Conservation (phyloP, 2,113 vertebrate genomes). For the Stictonetta naevosa region DNA sequence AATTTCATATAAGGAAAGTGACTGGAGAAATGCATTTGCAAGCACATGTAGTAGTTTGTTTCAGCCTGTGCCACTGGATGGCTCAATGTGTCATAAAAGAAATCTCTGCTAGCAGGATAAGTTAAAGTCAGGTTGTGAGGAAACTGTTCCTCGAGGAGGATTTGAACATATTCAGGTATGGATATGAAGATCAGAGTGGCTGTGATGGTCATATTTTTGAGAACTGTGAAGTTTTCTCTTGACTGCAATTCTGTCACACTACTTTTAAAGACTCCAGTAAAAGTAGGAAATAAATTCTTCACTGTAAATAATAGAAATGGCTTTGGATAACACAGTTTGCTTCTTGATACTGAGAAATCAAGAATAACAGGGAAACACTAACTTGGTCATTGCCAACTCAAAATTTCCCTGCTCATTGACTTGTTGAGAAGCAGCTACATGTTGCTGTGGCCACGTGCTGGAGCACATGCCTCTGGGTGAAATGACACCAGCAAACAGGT, state of each 20-base stretch:
- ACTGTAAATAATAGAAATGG: background rate
- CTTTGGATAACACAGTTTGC: background rate
- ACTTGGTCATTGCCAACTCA: background rate
- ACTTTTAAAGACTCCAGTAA: background rate
- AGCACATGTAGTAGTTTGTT: conserved; percentile 3
- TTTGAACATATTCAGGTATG: background rate
- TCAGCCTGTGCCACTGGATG: conserved; percentile 62
- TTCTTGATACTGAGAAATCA: background rate
- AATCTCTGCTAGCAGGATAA: background rate
- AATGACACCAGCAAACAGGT: background rate
- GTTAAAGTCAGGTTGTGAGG: background rate
- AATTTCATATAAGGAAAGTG: background rate
- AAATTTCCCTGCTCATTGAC: background rate
- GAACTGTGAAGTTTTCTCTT: background rate
- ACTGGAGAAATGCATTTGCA: background rate
- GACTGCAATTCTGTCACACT: background rate
- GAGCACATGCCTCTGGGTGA: background rate
- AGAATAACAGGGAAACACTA: background rate
- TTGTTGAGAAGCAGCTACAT: background rate
- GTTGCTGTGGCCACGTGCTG: background rate
- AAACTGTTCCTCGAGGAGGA: background rate
- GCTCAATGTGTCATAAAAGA: conserved; percentile 51
- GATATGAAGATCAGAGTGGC: background rate
- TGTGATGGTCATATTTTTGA: background rate
- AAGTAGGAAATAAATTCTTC: background rate